These are phyloP conservation scores for Brenthis hecate DNA, from an alignment of 2,888 invertebrate species.

Conservation along the genomic window DNA sequence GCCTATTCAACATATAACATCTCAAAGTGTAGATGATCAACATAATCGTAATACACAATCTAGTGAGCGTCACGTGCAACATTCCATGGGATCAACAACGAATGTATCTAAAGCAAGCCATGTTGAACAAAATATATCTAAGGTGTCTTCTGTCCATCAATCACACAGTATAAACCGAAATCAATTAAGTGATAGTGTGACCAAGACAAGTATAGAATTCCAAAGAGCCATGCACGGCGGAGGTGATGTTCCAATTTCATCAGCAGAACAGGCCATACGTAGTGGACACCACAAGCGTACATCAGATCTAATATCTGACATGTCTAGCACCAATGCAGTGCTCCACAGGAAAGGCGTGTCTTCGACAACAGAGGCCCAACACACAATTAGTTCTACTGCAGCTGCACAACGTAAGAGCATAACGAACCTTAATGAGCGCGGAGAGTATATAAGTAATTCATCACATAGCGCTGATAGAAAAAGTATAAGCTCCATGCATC, in stretches of 20 bases:
- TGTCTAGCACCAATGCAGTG: slow-evolving; percentile 89
- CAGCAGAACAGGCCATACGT: slow-evolving; percentile 58
- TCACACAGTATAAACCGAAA: slow-evolving; percentile 63
- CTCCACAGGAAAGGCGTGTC: slow-evolving; percentile 88
- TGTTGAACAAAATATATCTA: slow-evolving; percentile 50
- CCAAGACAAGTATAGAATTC: slow-evolving; percentile 80
- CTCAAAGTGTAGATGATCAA: slow-evolving; percentile 21
- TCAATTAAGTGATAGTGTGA: slow-evolving; percentile 73
- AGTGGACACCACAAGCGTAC: slow-evolving; percentile 86
- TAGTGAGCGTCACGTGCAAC: slow-evolving; percentile 27
- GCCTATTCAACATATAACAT: slow-evolving; percentile 21
- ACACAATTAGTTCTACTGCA: slow-evolving; percentile 87
- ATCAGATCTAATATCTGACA: slow-evolving; percentile 87
- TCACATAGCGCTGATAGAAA: slow-evolving; percentile 87
- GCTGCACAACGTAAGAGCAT: slow-evolving; percentile 91
- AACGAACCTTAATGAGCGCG: slow-evolving; percentile 88
- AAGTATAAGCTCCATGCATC: slow-evolving; percentile 90
- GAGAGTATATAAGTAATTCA: slow-evolving; percentile 85
- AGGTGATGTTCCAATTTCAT: slow-evolving; percentile 46
- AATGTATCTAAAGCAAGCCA: slow-evolving; percentile 34
- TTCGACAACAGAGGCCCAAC: slow-evolving; percentile 87
- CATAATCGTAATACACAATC: slow-evolving; percentile 24
- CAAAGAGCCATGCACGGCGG: slow-evolving; percentile 77
- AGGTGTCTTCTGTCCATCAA: slow-evolving; percentile 55
- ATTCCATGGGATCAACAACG: slow-evolving; percentile 25